Conservation (phyloP, 1,140 invertebrate genomes). For the Penaeus vannamei region DNA sequence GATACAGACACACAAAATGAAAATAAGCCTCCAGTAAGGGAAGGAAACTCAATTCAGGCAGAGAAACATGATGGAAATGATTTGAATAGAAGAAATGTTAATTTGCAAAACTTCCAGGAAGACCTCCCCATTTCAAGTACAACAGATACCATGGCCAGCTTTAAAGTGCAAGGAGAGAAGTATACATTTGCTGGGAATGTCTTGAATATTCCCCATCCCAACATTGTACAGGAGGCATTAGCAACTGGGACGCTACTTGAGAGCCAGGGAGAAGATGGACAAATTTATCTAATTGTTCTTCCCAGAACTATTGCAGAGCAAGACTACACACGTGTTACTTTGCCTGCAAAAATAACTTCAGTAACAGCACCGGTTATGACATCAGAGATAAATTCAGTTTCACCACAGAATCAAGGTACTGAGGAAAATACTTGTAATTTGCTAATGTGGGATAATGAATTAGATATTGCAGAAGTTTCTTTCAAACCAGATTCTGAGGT, state of each 20-base stretch:
- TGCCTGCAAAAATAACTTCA: conserved; percentile 1
- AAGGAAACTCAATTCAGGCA: background rate
- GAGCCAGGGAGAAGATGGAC: no score
- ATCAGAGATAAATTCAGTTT: background rate
- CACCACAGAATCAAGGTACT: background rate
- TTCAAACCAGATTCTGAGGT: conserved; percentile 1
- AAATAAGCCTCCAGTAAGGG: no score
- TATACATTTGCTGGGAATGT: no score
- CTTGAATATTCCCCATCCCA: background rate
- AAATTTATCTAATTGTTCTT: no score
- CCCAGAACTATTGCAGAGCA: no score
- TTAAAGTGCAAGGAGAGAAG: no score
- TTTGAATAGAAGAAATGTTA: background rate
- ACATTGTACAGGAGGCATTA: no score
- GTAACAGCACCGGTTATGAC: background rate
- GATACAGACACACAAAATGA: no score
- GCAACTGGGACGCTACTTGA: no score
- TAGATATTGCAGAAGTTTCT: conserved; percentile 20
- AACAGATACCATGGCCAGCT: no score
- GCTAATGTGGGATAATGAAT: conserved; percentile 20
- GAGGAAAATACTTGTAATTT: conserved; percentile 12
- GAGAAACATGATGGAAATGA: background rate
- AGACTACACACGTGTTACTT: background rate
- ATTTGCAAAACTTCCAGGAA: no score
- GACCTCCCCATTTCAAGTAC: no score